Evolutionary conservation across 2,888 invertebrate genomes (phyloP), one percentile per base, ranked within the genome.

Genomic region (Phyllotreta striolata): DNA sequence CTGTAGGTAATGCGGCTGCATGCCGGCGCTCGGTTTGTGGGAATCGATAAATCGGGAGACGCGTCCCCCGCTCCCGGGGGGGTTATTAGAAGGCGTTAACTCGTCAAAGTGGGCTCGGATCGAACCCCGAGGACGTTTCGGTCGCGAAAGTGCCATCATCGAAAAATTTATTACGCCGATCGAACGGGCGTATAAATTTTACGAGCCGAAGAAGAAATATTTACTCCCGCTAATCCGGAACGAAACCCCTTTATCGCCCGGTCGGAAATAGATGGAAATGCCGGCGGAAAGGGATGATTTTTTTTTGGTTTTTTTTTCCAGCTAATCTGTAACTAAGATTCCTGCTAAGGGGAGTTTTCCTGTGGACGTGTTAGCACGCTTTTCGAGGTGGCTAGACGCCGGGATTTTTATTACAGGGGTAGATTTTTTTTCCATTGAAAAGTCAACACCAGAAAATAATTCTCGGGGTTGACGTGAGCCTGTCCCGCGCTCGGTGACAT

Each of bases 361-460:
- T 4, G 24, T 24, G 24, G 24, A 24, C 24, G 24, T 24, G 24
- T 24, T 24, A 24, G 4, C 24, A 24, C 24, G 24, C 24, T 24
- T 24, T 24, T 24, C 2, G 24, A 24, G 24, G 24, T 24, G 51
- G 37, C 37, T n/a, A 51, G 38, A 35, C 52, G 14, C 13, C 38
- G 39, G 39, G 38, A 38, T 38, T 52, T 38, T 52, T 9, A 52
- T 10, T 9, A 9, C 6, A 9, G 41, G 52, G 52, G 52, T 52
- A 24, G 52, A 52, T 52, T 52, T 52, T 52, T 51, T 10, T 39
- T 57, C 61, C 57, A 67, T 67, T 67, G 65, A 65, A 67, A 67
- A 67, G 67, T 67, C 67, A 67, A 49, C 55, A 55, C 59, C 67
- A 67, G 67, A 65, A 61, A 63, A 65, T 64, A 61, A 64, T 64